Conservation (phyloP, 1,140 invertebrate species). For the Pogonomyrmex barbatus region DNA sequence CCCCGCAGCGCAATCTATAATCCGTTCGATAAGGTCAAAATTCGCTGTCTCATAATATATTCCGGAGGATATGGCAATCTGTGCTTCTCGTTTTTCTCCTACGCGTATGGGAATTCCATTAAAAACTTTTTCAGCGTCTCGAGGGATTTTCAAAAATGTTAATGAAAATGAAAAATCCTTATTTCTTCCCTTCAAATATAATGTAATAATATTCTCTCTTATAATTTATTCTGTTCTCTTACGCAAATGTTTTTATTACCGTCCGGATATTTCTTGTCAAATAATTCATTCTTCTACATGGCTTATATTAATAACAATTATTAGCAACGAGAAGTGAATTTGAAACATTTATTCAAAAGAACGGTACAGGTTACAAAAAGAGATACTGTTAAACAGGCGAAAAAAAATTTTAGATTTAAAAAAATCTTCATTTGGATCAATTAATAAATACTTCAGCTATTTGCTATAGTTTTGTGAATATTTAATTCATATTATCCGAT, state of each 20-base stretch:
- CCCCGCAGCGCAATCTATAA: conserved; percentile 22
- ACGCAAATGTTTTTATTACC: too few species aligned
- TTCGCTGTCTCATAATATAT: neutral
- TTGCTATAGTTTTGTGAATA: neutral
- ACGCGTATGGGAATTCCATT: neutral
- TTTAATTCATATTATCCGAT: neutral
- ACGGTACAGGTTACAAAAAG: neutral
- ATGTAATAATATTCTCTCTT: too few species aligned
- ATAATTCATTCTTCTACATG: too few species aligned
- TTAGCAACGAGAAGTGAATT: neutral
- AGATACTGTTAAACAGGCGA: neutral
- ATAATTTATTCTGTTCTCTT: too few species aligned
- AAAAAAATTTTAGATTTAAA: neutral
- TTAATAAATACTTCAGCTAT: neutral
- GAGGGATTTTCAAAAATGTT: neutral
- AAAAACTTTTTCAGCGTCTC: neutral
- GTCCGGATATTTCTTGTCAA: too few species aligned
- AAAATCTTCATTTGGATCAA: neutral
- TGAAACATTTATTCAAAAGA: neutral
- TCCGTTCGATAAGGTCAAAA: conserved; percentile 10
- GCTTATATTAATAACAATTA: too few species aligned
- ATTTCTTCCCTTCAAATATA: too few species aligned
- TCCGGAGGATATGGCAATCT: neutral
- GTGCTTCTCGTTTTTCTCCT: neutral
- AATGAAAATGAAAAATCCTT: neutral